Evolutionary conservation across 2,113 vertebrate genomes (phyloP), one percentile per base, ranked within the genome.

Genomic region (Blennius ocellaris): DNA sequence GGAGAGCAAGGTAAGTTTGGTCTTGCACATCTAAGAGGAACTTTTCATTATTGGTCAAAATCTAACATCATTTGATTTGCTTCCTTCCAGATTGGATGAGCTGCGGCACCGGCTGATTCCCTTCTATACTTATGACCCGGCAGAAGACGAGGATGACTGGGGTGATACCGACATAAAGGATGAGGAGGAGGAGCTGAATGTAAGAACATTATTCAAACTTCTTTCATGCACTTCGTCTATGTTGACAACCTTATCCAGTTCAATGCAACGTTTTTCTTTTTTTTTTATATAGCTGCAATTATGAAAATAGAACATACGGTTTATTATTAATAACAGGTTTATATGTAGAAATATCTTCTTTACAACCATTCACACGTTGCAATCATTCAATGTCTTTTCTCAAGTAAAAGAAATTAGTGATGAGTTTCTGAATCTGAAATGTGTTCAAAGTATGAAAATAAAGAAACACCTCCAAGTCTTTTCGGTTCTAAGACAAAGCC

Each of bases 91-190:
- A 66, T 21, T 81, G 12, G 69, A 85, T 49, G 73, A 85, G 49
- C 53, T 90, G 14, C 88, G 82, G 1, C 87, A 90, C 54, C 72
- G 64, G 58, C 69, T 91, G 75, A 86, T 91, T 80, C 86, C 90
- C 61, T 21, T 84, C 64, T 92, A 90, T 87, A 88, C 0, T 64
- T 90, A 90, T 0, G 84, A 91, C 78, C 71, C 88, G 0, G 2
- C 78, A 15, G 88, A 91, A 16, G 69, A 81, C 2, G 9, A 71
- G 5, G 79, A 79, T 0, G 63, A 65, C 10, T 87, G 82, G 81
- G 17, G 41, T 0, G 69, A 73, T 0, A 1, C 6, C 5, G 45
- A 2, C 39, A 54, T 15, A 51, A 40, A 60, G 2, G 52, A 71
- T 6, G 67, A 88, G 1, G 81, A 81, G 2, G 49, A 74, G 43